Evolutionary conservation across 2,888 invertebrate species (phyloP), one percentile per base, ranked within the genome.

Genomic region (Parnassius orleans): DNA sequence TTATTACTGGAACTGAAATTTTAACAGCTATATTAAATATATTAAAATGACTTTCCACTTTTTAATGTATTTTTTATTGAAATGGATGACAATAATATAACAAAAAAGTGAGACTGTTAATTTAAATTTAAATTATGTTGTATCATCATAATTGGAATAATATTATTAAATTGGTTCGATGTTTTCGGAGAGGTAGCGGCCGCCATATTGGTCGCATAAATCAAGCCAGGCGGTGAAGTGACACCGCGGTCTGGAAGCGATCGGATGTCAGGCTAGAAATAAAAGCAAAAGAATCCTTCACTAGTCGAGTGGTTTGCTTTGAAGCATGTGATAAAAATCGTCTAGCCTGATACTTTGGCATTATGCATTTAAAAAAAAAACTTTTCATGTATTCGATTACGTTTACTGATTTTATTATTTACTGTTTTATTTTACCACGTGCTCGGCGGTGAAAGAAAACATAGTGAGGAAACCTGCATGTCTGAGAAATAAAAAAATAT

Each of bases 151-250:
- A 72, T 73, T 77, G 74, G 79, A 77, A 84, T 74, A 72, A 68
- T 84, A 84, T 78, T 33, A 33, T 33, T 33, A 33, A 33, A 80
- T 73, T 78, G 82, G 85, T 82, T 87, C 84, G 84, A 86, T 86
- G 87, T 83, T 80, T 80, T 76, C 71, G 80, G 83, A 87, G 82
- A 88, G 90, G 88, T 89, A 85, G 83, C 76, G 76, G 77, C 82
- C 79, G 86, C 90, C 90, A 90, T 90, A 90, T 90, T 90, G 90
- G 86, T 83, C 83, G 89, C 90, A 91, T 90, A 91, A 91, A 91
- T 91, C 90, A 91, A 87, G 84, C 81, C 75, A 75, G 75, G 78
- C 77, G 81, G 79, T 78, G 82, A 86, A 86, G 86, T 87, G 89
- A 87, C 88, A 83, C 79, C 80, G 80, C 77, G 66, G 68, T 78